Evolutionary conservation across 2,888 invertebrate genomes (phyloP).

Genomic region (Eupithecia insigniata): DNA sequence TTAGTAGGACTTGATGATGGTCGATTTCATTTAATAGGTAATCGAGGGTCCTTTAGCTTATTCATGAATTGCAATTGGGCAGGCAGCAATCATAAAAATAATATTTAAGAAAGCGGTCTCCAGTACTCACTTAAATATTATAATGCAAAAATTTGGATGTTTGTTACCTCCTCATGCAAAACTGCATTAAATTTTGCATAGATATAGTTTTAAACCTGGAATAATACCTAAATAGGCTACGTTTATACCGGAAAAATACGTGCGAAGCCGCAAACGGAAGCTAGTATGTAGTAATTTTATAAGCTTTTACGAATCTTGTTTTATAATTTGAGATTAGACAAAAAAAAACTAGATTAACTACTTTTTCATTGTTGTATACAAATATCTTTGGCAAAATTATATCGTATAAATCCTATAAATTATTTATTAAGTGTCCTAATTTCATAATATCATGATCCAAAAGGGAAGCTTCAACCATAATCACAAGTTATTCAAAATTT

Average conservation of each 20-base stretch:
- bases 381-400: background rate
- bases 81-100: background rate
- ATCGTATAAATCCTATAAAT: too few relatives aligned
- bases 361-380: background rate
- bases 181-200: background rate
- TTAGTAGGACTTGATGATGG: too few relatives aligned
- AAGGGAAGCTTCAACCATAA: conserved; percentile 14
- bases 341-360: background rate
- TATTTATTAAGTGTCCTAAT: background rate
- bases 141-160: background rate
- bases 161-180: background rate
- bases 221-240: background rate
- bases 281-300: background rate
- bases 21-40: background rate
- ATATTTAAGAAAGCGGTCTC: background rate
- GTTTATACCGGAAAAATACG: background rate
- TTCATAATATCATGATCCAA: background rate
- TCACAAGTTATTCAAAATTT: conserved; percentile 29
- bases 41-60: background rate
- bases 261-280: background rate
- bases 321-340: background rate
- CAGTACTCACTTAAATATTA: background rate
- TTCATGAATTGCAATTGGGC: background rate
- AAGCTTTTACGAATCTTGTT: background rate
- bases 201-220: background rate